Base-by-base conservation (phyloP, 2,888 invertebrate genomes). In the Oithona nana region DNA sequence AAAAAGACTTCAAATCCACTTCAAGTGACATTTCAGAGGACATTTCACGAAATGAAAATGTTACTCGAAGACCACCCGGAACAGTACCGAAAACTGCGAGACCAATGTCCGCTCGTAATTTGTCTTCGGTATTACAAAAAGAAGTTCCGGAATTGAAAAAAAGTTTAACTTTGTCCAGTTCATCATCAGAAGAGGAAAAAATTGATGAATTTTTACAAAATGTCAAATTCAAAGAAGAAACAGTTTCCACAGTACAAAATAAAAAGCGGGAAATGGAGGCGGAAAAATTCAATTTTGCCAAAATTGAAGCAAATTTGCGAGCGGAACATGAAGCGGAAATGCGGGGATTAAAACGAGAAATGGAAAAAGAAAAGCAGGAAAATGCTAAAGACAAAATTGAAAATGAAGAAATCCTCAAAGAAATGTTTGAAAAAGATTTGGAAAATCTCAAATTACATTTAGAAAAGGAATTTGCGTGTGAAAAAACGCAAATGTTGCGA, bases 371-470 rank as follows among this genome's bases (percentile, higher is more conserved):
- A 39, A 39, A 39, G 39, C 16, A 11, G 6, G 39, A 39, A 16
- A 16, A n/a, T 16, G 57, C 24, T n/a, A 57, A 57, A 20, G 57
- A 57, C 13, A 26, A 29, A 4, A n/a, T n/a, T 28, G 57, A 57
- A 20, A n/a, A n/a, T 28, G 57, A 57, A 20, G 16, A 29, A 28
- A 20, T 28, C 11, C 28, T 57, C 13, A 57, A 57, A 28, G n/a
- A n/a, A 24, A 28, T 28, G 28, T 57, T 57, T 57, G 28, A 2
- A 57, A 57, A 52, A 2, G 50, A 59, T 8, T 28, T 59, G 24
- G 49, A 59, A n/a, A 49, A n/a, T 13, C 59, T 28, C 22, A 59
- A 50, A 20, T 22, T 22, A 2, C 24, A 59, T 49, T 49, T 59
- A 50, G 24, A 28, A 20, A 4, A 50, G 13, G 24, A 39, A 20